Percentiles rank a stretch among this genome's conserved stretches.
Evolutionary conservation across 2,797 vertebrate species (phyloP).

Genomic region (Rhodeus uyekii): DNA sequence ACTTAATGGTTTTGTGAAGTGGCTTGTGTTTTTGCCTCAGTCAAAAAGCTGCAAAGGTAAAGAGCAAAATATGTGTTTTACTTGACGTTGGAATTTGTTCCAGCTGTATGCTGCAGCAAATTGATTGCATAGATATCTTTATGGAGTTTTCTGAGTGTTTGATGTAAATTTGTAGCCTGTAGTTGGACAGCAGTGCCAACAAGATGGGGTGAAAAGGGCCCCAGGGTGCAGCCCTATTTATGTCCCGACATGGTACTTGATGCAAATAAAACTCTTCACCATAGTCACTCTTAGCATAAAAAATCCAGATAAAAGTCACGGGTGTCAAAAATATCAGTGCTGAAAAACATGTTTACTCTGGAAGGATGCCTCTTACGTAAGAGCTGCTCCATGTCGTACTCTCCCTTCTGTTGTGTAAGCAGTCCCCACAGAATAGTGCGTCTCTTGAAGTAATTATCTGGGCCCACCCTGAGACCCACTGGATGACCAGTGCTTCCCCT

Average conservation of each 20-base stretch:
- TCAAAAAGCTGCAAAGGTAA: no score
- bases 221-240: neutral
- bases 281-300: neutral
- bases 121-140: neutral
- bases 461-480: slow-evolving; percentile 3
- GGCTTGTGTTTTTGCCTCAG: no score
- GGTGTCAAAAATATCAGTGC: slow-evolving; percentile 30
- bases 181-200: neutral
- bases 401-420: slow-evolving; percentile 35
- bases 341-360: slow-evolving; percentile 47
- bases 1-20: no score
- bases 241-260: neutral
- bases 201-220: neutral
- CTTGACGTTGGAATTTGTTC: no score
- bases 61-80: no score
- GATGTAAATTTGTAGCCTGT: neutral
- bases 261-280: neutral
- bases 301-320: slow-evolving; percentile 1
- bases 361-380: slow-evolving; percentile 28
- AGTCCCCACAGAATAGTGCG: slow-evolving; percentile 9
- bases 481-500: slow-evolving; percentile 6
- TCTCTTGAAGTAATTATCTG: slow-evolving; percentile 30
- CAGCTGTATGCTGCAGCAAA: neutral
- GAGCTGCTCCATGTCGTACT: neutral
- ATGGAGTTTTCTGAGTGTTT: neutral